These are phyloP conservation scores for Drosophila phalerata DNA, from an alignment of 2,888 invertebrate species.

Conservation along the genomic window DNA sequence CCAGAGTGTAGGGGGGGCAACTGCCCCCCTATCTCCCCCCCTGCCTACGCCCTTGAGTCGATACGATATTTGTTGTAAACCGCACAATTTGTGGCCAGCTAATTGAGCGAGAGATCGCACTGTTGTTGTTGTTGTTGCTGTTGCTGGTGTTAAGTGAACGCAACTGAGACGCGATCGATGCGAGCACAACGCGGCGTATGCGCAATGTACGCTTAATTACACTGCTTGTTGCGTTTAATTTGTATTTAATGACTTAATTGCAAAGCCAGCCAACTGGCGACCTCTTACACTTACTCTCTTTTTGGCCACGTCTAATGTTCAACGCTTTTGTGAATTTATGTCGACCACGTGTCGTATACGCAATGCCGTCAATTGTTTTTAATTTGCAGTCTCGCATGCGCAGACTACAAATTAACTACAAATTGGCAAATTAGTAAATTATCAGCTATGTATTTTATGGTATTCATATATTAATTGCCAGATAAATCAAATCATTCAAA, in stretches of 20 bases:
- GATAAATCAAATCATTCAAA: constrained; percentile 46
- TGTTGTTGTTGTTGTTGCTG: constrained; percentile 25
- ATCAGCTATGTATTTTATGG: constrained; percentile 32
- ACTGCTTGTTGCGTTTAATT: constrained; percentile 65
- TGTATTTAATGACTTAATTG: constrained; percentile 79
- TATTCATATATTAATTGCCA: constrained; percentile 36
- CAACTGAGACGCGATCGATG: constrained; percentile 25
- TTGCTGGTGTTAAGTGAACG: constrained; percentile 43
- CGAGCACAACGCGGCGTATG: constrained; percentile 61
- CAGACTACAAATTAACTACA: constrained; percentile 22
- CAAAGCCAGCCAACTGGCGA: constrained; percentile 31
- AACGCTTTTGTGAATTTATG: neutral
- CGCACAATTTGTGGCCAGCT: constrained; percentile 48
- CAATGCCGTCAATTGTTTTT: constrained; percentile 30
- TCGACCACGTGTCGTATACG: constrained; percentile 53
- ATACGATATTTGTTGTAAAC: constrained; percentile 36
- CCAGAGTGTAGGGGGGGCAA: no score
- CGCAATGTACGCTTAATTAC: constrained; percentile 69
- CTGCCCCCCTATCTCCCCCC: no score
- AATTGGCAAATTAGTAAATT: constrained; percentile 44
- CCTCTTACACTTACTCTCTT: constrained; percentile 29
- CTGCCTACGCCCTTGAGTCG: no score
- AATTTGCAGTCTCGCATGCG: constrained; percentile 46
- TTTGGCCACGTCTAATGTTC: constrained; percentile 1
- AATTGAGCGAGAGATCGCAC: constrained; percentile 26